Base-by-base conservation (phyloP, 2,797 vertebrate species). In the Lophotriccus pileatus region DNA sequence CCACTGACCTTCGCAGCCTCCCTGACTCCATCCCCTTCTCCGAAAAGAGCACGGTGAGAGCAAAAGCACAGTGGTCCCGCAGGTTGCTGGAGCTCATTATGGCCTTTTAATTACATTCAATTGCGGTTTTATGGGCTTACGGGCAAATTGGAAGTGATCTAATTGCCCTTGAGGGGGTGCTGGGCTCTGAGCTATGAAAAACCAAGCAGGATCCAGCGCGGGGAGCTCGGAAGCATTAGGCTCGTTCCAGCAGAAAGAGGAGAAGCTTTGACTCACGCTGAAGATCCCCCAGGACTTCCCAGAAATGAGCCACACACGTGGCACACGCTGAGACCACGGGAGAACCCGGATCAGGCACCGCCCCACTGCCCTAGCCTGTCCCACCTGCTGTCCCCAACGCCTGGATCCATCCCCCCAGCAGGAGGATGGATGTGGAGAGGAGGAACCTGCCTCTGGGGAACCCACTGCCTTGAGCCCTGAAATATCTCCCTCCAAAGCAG, bases 41-140 rank as follows among this genome's bases (percentile, higher is more conserved):
- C 3, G 0, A 64, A 64, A 80, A 47, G 41, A 78, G 52, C 67
- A 22, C 1, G 1, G 62, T 3, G 55, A 66, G 74, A 70, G 75
- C 74, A 27, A 27, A 30, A 41, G 53, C 43, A 7, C 68, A 41
- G 52, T 37, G 67, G 59, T 83, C 92, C 90, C 59, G 4, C 93
- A 93, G 94, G 95, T 91, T 84, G 79, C 79, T 77, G 60, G 58
- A 85, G 90, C 89, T 93, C 84, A 43, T 96, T 94, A 97, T 73
- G 84, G 96, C 81, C 94, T 96, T 96, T 95, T 94, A 96, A 97
- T 96, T 96, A 95, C 93, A 78, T 87, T 70, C 93, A 97, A 94
- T 58, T 80, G 91, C 92, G 56, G 59, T 95, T 96, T 95, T 93
- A 96, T 96, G 94, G 91, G 91, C 90, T 94, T 75, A 86, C 4